Base-by-base conservation (phyloP, 2,113 vertebrate species). In the Nymphicus hollandicus region DNA sequence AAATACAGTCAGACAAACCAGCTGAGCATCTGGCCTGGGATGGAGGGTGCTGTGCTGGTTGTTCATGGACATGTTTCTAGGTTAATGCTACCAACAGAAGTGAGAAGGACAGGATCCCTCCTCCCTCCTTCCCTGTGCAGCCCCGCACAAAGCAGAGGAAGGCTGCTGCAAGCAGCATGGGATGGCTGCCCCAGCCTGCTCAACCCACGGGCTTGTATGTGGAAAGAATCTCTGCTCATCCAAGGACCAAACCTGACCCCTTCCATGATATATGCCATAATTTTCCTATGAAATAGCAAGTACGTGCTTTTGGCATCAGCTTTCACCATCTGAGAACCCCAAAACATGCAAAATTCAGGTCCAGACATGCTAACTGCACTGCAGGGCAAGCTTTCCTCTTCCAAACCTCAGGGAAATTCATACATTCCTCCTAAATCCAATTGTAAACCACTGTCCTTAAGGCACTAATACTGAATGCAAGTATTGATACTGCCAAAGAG, bases 191-290 rank as follows among this genome's bases (percentile, higher is more conserved):
- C 17, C 3, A 9, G 35, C 20, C 82, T 20, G 52, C 66, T n/a
- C 17, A 24, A 6, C 33, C 24, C 20, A 1, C 0, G 11, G 11
- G 41, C 41, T n/a, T 29, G 68, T 5, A 25, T 12, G 1, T 11
- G 41, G 43, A 41, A 23, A 49, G 50, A 50, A 10, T 12, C 68
- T 73, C 73, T 39, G 7, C 50, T 49, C 66, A 14, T 6, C 43
- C 33, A 3, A 17, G 70, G 22, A 10, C 74, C 14, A 18, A 78
- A 29, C 46, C 91, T n/a, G 50, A 11, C 33, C 56, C n/a, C 31
- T 33, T 12, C 86, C 35, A 1, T 0, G 16, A 35, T 4, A 13
- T 5, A 47, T 1, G 17, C 35, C 35, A 10, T 0, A 4, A 16
- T 63, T 81, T 73, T 41, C 61, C 43, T 9, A 8, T 41, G 37